Evolutionary conservation across 2,797 vertebrate species (phyloP), one percentile per base, ranked within the genome.

Genomic region (Acanthornis magna): DNA sequence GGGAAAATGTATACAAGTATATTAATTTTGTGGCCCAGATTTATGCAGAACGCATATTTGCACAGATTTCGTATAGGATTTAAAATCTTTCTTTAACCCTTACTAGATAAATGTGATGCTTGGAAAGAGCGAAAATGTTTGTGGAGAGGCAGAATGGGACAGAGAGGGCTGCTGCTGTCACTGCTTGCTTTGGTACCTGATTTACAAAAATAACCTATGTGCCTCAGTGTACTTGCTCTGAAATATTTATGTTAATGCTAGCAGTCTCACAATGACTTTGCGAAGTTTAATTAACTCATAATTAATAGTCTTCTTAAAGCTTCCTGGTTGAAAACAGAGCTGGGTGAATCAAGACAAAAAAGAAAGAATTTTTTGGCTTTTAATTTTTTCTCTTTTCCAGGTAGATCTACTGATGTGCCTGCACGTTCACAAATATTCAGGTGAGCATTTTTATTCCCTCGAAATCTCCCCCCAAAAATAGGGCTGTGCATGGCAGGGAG

Each of bases 21-120:
- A 96, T 96, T 95, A 96, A 95, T 94, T 89, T 96, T 94, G 94
- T 93, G 91, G 95, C 85, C 91, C 82, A 94, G 95, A 93, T 96
- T 94, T 93, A 94, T 78, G 95, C 91, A 95, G 87, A 85, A 88
- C 72, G 48, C 67, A 74, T 84, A 94, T 85, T 94, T 96, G 88
- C 76, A 85, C 55, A 85, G 92, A 93, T 91, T 94, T 94, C 3
- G 4, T 91, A 94, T 87, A 86, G 67, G 74, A 84, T 87, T 88
- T 48, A n/a, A 62, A 62, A 48, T 57, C 85, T 82, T 61, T 25
- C 22, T 94, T 96, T 96, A 90, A 96, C 93, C 72, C 91, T 95
- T 95, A 3, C 29, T 40, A 13, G 75, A 23, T 21, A 32, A 50
- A 53, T 10, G 10, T 13, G 62, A 40, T 73, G 54, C 54, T 43